phyloP scores from a whole-genome alignment of 2,888 invertebrate genomes.

The Phortica magna region DNA sequence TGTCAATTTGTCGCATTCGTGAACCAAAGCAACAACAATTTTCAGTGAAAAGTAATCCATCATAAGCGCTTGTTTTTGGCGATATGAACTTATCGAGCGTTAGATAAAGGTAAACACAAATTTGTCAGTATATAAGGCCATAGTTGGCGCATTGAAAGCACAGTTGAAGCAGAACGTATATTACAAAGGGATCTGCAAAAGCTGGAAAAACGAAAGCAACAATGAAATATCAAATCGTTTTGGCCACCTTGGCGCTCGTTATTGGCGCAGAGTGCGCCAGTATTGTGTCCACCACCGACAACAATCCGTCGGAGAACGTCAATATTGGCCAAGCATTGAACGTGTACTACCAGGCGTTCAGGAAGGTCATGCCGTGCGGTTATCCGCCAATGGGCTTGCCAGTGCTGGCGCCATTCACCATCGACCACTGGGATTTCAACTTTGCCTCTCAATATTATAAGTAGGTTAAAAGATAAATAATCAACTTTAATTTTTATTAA shows the following conservation, averaged over 20 bases:
- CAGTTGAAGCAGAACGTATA: background rate
- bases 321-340: slow-evolving; percentile 53
- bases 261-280: slow-evolving; percentile 36
- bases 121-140: background rate
- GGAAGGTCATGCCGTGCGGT: slow-evolving; percentile 66
- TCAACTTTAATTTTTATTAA: background rate
- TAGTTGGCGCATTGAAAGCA: background rate
- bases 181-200: background rate
- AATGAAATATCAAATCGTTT: background rate
- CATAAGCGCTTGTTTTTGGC: background rate
- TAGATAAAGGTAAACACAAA: background rate
- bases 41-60: background rate
- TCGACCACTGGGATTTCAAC: slow-evolving; percentile 41
- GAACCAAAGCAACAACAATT: too few relatives aligned
- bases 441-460: slow-evolving; percentile 40
- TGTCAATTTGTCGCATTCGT: background rate
- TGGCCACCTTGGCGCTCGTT: slow-evolving; percentile 42
- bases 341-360: slow-evolving; percentile 51
- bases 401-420: slow-evolving; percentile 55
- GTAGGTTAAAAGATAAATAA: slow-evolving; percentile 33
- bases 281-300: slow-evolving; percentile 24
- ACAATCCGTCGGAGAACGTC: slow-evolving; percentile 14
- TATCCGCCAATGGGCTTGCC: slow-evolving; percentile 56
- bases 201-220: too few relatives aligned
- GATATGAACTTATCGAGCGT: background rate